Percentiles rank a stretch among this genome's conserved stretches.
These are phyloP conservation scores for Montifringilla adamsi DNA, from an alignment of 2,113 vertebrate genomes.

Conservation along the genomic window DNA sequence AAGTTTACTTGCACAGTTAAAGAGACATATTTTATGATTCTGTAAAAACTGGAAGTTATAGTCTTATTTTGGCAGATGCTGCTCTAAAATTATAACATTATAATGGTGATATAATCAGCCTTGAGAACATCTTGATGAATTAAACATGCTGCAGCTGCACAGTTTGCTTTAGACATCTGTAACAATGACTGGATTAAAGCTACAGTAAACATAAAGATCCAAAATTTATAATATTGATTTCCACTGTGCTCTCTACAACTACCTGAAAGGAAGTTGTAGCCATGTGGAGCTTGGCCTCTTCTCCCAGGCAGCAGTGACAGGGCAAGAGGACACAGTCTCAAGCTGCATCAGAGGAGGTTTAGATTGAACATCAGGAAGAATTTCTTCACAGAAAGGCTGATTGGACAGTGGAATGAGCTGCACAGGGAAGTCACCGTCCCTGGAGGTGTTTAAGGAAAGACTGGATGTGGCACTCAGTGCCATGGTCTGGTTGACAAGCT, in stretches of 20 bases:
- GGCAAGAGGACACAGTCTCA: neutral
- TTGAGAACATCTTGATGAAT: slow-evolving; percentile 67
- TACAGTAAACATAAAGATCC: slow-evolving; percentile 61
- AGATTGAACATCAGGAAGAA: neutral
- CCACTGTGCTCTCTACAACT: neutral
- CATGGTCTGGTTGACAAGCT: neutral
- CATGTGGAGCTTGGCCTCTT: neutral
- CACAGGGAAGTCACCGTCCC: neutral
- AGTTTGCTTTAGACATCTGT: slow-evolving; percentile 62
- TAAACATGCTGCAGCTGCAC: slow-evolving; percentile 72
- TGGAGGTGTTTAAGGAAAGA: neutral
- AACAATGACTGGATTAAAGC: slow-evolving; percentile 58
- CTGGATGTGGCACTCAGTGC: neutral
- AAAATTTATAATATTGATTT: slow-evolving; percentile 63
- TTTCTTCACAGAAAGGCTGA: neutral
- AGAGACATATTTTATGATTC: slow-evolving; percentile 26
- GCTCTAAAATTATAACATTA: slow-evolving; percentile 55
- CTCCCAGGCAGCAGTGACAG: neutral
- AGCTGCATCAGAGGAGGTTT: neutral
- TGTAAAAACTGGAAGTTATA: slow-evolving; percentile 43
- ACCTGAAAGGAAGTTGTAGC: neutral
- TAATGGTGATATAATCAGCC: slow-evolving; percentile 42
- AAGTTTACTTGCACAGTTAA: slow-evolving; percentile 34
- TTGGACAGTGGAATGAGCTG: neutral
- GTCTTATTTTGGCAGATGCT: slow-evolving; percentile 63